Base-by-base conservation (phyloP, 2,797 vertebrate species). In the Pangasius krempfi region DNA sequence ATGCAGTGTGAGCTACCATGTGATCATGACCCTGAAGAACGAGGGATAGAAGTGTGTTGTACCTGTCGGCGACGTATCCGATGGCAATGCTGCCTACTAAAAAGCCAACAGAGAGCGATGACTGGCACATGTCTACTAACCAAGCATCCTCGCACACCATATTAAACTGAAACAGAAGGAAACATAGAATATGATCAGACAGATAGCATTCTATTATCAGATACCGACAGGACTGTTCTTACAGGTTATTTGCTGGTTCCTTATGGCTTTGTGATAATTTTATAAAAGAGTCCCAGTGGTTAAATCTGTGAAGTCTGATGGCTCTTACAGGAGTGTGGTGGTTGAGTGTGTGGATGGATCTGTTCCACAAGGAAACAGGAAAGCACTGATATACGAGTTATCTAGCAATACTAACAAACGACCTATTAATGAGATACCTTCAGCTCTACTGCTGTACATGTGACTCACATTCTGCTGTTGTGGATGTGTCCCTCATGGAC, bases 61-160 rank as follows among this genome's bases (percentile, higher is more conserved):
- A 91, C 98, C 97, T 98, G 96, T 99, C 98, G 0, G 98, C 98
- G 88, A 98, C 94, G 52, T 99, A 99, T 91, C 98, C 98, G 4
- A 98, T 95, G 58, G 93, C 93, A 76, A 99, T 97, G 0, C 97
- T 98, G 0, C 98, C 98, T 0, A 95, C 56, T 92, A 99, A 94
- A 94, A 99, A 99, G 0, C 98, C 98, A 85, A 98, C 93, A 68
- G 98, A 98, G 76, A 99, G 95, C 73, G 97, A 90, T 33, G 98
- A 96, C 90, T 99, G 98, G 80, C 95, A 97, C 95, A 98, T 92
- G 92, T 99, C 98, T 93, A 98, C 93, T 95, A 98, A 92, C 98
- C 98, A 99, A 0, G 93, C 95, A 20, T 97, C 95, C 8, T 91
- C 86, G 13, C 98, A 99, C 91, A 99, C 97, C 70, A 99, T 96